These are phyloP conservation scores for Numenius arquata DNA, from an alignment of 2,113 vertebrate genomes.

Conservation along the genomic window DNA sequence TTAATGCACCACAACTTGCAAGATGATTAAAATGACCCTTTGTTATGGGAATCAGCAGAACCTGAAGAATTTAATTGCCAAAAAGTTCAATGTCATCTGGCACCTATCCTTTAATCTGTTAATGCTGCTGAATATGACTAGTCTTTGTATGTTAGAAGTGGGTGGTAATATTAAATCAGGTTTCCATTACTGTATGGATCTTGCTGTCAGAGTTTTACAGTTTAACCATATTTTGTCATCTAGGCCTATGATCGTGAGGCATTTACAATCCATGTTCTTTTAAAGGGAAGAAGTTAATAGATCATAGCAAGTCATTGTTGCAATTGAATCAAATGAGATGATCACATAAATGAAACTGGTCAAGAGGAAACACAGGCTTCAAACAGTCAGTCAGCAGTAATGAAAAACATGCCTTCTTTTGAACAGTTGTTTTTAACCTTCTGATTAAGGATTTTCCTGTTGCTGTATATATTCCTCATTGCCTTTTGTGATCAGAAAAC, in stretches of 20 bases:
- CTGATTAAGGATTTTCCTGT: not conserved
- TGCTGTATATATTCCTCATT: not conserved
- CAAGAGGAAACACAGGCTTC: not conserved
- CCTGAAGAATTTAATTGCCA: constrained; percentile 68
- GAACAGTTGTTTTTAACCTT: not conserved
- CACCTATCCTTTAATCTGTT: constrained; percentile 57
- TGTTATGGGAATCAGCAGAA: constrained; percentile 66
- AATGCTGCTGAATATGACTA: constrained; percentile 10
- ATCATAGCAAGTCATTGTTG: not conserved
- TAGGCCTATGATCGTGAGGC: not conserved
- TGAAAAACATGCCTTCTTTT: not conserved
- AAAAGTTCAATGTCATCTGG: constrained; percentile 71
- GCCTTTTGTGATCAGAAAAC: not conserved
- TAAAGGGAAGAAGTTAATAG: not conserved
- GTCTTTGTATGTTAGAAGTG: constrained; percentile 52
- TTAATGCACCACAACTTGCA: constrained; percentile 71
- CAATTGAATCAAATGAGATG: not conserved
- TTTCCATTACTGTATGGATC: constrained; percentile 34
- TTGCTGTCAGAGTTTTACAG: not conserved
- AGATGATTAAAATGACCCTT: constrained; percentile 80
- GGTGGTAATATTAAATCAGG: not conserved
- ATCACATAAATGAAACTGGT: not conserved
- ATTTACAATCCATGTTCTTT: not conserved
- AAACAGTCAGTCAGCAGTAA: not conserved
- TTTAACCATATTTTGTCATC: constrained; percentile 13